Conservation (phyloP, 2,797 vertebrate species). For the Vireo griseus region DNA sequence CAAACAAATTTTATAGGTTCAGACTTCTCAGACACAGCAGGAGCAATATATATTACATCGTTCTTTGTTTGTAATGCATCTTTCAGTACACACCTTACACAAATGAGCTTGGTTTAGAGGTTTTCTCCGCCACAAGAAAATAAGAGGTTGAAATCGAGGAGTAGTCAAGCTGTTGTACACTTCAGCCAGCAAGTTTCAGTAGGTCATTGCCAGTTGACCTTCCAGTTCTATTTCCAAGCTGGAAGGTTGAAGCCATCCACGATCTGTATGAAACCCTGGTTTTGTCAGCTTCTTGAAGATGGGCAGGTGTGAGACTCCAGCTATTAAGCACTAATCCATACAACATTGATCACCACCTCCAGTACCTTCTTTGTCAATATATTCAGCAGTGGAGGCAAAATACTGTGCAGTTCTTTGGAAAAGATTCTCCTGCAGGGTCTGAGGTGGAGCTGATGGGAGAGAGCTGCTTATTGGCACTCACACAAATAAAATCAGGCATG, state of each 20-base stretch:
- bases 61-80: background rate
- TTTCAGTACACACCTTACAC: background rate
- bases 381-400: background rate
- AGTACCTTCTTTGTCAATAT: background rate
- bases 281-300: background rate
- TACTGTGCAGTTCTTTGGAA: background rate
- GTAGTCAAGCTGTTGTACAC: background rate
- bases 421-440: background rate
- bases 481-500: background rate
- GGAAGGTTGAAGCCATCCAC: accelerated
- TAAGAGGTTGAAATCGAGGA: background rate
- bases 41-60: background rate
- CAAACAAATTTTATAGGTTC: background rate
- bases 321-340: background rate
- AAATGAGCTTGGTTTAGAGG: background rate
- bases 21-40: background rate
- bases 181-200: background rate
- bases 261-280: background rate
- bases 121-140: background rate
- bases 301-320: background rate
- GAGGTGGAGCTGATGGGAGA: background rate
- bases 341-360: background rate
- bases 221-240: background rate
- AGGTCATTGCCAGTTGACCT: background rate
- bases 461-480: accelerated